These are phyloP conservation scores for Kuschelorhynchus macadamiae DNA, from an alignment of 2,888 invertebrate genomes.

Conservation along the genomic window DNA sequence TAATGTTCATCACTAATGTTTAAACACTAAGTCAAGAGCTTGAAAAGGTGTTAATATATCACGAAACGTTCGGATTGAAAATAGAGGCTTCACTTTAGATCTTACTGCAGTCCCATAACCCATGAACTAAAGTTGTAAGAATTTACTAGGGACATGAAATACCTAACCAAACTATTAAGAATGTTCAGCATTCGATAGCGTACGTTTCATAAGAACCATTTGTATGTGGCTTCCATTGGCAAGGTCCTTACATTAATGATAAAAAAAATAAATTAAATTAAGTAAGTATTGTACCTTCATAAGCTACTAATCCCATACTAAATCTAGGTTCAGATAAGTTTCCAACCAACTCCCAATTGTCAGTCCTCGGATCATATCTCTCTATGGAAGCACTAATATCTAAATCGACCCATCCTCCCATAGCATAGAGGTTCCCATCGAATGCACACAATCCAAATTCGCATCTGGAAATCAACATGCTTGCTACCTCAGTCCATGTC, in stretches of 20 bases:
- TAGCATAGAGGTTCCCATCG: conserved; percentile 86
- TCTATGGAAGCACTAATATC: conserved; percentile 93
- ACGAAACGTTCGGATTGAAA: no score
- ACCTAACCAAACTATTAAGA: no score
- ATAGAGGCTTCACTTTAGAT: no score
- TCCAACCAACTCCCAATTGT: conserved; percentile 84
- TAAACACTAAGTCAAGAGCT: no score
- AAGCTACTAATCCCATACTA: conserved; percentile 92
- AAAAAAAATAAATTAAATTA: not conserved
- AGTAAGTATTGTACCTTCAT: conserved; percentile 75
- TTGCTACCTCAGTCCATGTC: conserved; percentile 68
- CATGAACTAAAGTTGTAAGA: no score
- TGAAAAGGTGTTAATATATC: no score
- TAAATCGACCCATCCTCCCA: conserved; percentile 95
- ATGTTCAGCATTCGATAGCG: no score
- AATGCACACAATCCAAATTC: conserved; percentile 91
- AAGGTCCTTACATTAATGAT: not conserved
- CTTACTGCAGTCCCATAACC: no score
- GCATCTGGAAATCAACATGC: conserved; percentile 88
- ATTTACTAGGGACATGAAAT: no score
- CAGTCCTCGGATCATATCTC: conserved; percentile 84
- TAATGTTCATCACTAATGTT: no score
- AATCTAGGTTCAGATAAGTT: conserved; percentile 88
- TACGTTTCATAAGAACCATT: no score
- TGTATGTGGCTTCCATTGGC: no score